phyloP scores from a whole-genome alignment of 2,888 invertebrate genomes.

The Limnephilus marmoratus region DNA sequence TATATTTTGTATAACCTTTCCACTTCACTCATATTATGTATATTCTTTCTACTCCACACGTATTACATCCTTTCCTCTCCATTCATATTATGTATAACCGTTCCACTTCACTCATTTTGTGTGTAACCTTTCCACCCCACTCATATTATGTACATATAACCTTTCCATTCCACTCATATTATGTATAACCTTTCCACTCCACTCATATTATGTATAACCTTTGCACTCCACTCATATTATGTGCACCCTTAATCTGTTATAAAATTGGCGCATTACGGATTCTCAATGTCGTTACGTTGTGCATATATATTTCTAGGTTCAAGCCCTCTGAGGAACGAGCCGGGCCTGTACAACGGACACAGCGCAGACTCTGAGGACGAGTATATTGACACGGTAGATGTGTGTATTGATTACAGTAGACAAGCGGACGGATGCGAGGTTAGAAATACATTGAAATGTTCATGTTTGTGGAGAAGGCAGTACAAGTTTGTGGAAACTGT shows the following conservation, averaged over 20 bases:
- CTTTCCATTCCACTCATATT: no score
- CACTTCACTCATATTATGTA: no score
- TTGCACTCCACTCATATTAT: not conserved
- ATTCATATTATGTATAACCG: no score
- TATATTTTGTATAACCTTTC: no score
- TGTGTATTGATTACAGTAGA: slow-evolving; percentile 70
- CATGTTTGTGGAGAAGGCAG: not conserved
- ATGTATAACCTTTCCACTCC: no score
- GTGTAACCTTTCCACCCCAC: no score
- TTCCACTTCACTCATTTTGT: no score
- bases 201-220: not conserved
- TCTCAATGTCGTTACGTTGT: not conserved
- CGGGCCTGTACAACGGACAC: slow-evolving; percentile 70
- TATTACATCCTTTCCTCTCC: no score
- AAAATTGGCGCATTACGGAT: not conserved
- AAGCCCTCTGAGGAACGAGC: slow-evolving; percentile 61
- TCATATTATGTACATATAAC: no score
- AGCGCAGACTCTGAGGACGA: slow-evolving; percentile 86
- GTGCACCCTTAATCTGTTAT: not conserved
- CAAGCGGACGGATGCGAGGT: not conserved
- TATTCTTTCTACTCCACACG: no score
- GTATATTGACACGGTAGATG: slow-evolving; percentile 89
- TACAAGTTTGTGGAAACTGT: not conserved
- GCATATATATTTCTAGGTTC: slow-evolving; percentile 36
- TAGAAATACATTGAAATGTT: not conserved